These are phyloP conservation scores for Tokudaia muenninki DNA, from an alignment of 2,797 vertebrate genomes.

Conservation along the genomic window DNA sequence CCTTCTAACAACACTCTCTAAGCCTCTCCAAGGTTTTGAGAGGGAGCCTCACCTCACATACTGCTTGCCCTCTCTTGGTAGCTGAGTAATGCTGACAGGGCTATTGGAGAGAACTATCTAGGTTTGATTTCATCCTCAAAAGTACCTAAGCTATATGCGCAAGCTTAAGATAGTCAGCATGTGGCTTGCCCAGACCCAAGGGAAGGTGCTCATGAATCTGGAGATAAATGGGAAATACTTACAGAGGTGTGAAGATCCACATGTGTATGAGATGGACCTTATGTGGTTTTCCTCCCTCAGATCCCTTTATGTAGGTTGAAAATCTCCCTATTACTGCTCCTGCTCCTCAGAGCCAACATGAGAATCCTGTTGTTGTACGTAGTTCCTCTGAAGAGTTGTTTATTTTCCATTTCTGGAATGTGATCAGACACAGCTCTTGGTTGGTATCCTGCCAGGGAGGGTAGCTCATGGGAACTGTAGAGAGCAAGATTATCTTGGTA, in stretches of 20 bases:
- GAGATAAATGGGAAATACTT: not conserved
- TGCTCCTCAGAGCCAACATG: not conserved
- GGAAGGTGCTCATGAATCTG: not conserved
- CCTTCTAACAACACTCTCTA: not conserved
- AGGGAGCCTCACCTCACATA: not conserved
- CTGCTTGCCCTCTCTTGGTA: not conserved
- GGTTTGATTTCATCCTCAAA: not conserved
- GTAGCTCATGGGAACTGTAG: not conserved
- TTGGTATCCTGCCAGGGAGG: not conserved
- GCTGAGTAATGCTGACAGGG: not conserved
- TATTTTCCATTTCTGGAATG: constrained; percentile 7
- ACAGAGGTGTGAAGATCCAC: not conserved
- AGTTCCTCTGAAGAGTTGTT: not conserved
- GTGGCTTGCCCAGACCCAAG: not conserved
- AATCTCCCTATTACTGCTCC: not conserved
- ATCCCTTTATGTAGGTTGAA: not conserved
- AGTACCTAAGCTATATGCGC: not conserved
- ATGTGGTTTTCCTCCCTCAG: not conserved
- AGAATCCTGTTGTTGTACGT: not conserved
- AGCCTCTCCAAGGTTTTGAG: not conserved
- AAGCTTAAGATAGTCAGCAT: too few relatives aligned
- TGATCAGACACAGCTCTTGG: constrained; percentile 18
- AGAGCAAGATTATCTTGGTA: not conserved
- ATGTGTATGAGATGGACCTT: not conserved
- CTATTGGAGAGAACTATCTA: not conserved